Evolutionary conservation across 2,113 vertebrate species (phyloP).

Genomic region (Grus americana): DNA sequence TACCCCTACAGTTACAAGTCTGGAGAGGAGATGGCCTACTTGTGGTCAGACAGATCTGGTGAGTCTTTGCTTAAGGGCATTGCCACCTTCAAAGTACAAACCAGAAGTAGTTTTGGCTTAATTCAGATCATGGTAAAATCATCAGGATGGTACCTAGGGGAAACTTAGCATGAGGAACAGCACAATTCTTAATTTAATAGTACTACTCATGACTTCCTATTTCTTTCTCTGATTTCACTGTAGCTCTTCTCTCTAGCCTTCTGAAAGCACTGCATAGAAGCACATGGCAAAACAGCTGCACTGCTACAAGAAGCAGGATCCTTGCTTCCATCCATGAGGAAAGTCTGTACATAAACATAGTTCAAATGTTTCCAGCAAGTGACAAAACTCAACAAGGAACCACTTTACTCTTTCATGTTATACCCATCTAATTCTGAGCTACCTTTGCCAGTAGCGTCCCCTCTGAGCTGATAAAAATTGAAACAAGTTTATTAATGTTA

Average conservation of each 20-base stretch:
- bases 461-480: not conserved
- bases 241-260: not conserved
- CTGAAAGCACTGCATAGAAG: not conserved
- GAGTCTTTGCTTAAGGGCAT: not conserved
- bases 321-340: not conserved
- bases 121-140: not conserved
- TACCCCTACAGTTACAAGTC: not conserved
- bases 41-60: not conserved
- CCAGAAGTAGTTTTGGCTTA: not conserved
- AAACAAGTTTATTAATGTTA: not conserved
- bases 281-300: not conserved
- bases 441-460: not conserved
- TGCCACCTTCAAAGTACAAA: not conserved
- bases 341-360: not conserved
- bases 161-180: not conserved
- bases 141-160: not conserved
- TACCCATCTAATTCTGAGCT: not conserved
- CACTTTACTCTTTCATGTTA: not conserved
- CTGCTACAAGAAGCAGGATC: not conserved
- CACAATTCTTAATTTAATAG: not conserved
- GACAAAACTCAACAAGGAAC: not conserved
- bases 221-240: not conserved
- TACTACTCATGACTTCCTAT: not conserved
- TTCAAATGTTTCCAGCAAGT: not conserved
- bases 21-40: not conserved